A percentile compares a stretch with the other conserved stretches of the same genome.
Evolutionary conservation across 2,797 vertebrate species (phyloP).

Genomic region (Dicrostonyx torquatus): DNA sequence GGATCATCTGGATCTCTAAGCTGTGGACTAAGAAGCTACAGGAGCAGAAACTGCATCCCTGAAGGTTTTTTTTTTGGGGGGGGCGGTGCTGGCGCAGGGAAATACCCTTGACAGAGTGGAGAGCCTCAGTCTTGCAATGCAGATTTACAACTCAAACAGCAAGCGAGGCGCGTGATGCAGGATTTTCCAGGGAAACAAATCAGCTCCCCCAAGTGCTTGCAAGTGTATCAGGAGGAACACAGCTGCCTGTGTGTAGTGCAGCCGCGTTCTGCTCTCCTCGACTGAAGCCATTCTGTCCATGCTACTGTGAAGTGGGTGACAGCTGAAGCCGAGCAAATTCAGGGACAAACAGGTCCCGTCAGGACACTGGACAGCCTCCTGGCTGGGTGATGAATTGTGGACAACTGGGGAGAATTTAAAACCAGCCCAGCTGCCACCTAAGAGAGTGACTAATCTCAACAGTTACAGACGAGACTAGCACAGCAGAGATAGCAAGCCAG

Average conservation of each 20-base stretch:
- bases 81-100: background rate
- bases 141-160: background rate
- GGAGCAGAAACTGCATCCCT: background rate
- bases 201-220: background rate
- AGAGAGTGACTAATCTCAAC: slow-evolving; percentile 50
- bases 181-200: background rate
- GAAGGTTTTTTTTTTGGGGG: background rate
- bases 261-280: rapidly evolving
- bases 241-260: background rate
- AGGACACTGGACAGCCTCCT: slow-evolving; percentile 64
- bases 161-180: background rate
- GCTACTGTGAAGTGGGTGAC: background rate
- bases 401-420: slow-evolving; percentile 68
- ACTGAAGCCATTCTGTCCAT: background rate
- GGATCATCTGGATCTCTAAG: background rate
- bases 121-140: background rate
- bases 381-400: slow-evolving; percentile 51
- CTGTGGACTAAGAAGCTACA: background rate
- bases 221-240: background rate
- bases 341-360: slow-evolving; percentile 58
- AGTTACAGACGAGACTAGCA: background rate
- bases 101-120: background rate
- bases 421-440: slow-evolving; percentile 65
- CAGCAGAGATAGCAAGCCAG: rapidly evolving
- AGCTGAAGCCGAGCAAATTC: slow-evolving; percentile 45